These are phyloP conservation scores for Volucella inanis DNA, from an alignment of 2,888 invertebrate species.

Conservation along the genomic window DNA sequence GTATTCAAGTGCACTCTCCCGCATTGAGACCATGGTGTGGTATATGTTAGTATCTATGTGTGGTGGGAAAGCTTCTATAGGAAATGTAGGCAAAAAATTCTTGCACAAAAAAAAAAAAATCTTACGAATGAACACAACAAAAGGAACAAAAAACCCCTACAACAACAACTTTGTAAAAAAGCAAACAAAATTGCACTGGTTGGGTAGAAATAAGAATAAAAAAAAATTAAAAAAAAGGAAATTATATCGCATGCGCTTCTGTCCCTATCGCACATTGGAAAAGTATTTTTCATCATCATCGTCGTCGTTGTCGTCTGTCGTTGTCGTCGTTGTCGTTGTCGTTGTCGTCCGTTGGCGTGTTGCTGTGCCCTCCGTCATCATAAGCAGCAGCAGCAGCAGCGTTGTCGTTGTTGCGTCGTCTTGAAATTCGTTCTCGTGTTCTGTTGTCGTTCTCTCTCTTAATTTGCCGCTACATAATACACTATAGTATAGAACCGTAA, in stretches of 20 bases:
- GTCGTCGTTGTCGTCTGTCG: conserved; percentile 44
- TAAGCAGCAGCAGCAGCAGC: conserved; percentile 57
- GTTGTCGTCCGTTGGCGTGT: conserved; percentile 40
- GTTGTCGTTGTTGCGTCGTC: conserved; percentile 37
- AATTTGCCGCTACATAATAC: conserved; percentile 39
- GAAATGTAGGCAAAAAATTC: conserved; percentile 54
- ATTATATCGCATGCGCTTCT: conserved; percentile 78
- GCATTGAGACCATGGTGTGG: conserved; percentile 24
- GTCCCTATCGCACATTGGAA: conserved; percentile 77
- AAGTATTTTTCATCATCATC: conserved; percentile 74
- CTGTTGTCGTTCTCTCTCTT: conserved; percentile 64
- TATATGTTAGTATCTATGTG: neutral
- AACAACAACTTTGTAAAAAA: conserved; percentile 43
- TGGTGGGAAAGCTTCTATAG: conserved; percentile 65
- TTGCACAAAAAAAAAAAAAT: conserved; percentile 40
- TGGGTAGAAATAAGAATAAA: conserved; percentile 48
- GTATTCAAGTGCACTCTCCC: conserved; percentile 72
- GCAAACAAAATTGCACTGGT: conserved; percentile 62
- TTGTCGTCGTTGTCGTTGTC: conserved; percentile 76
- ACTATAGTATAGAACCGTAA: conserved; percentile 52
- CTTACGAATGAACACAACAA: conserved; percentile 36
- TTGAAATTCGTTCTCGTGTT: conserved; percentile 39
- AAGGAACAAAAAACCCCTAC: conserved; percentile 39
- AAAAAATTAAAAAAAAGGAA: conserved; percentile 65
- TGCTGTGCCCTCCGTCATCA: conserved; percentile 37